Conservation (phyloP, 1,140 invertebrate genomes). For the Pristionchus pacificus region DNA sequence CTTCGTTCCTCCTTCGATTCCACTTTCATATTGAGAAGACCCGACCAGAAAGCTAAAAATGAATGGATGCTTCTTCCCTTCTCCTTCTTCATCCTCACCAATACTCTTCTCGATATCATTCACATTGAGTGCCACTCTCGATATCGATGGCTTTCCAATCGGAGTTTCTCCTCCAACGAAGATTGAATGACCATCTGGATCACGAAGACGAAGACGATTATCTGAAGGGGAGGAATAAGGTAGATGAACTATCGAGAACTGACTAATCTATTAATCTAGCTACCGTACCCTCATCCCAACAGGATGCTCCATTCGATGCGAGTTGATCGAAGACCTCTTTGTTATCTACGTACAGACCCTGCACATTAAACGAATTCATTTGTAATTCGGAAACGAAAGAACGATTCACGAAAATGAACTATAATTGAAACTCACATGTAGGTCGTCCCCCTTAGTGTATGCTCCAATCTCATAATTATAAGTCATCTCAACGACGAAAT, state of each 20-base stretch:
- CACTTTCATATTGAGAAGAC: no score
- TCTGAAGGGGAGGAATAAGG: no score
- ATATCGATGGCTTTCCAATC: conserved; percentile 69
- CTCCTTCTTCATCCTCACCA: no score
- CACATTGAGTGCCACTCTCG: conserved; percentile 75
- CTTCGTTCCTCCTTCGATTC: no score
- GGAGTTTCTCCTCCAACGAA: conserved; percentile 69
- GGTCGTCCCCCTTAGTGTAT: conserved; percentile 85
- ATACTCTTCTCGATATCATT: conserved; percentile 74
- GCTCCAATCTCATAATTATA: conserved; percentile 89
- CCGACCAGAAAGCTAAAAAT: no score
- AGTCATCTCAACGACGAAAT: conserved; percentile 93
- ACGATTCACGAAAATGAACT: conserved; percentile 42
- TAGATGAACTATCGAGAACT: not conserved
- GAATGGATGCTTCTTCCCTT: no score
- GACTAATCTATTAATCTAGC: not conserved
- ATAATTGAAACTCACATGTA: conserved; percentile 64
- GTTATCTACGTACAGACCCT: conserved; percentile 74
- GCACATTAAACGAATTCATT: conserved; percentile 19
- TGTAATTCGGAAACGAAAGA: conserved; percentile 15
- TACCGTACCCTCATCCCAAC: not conserved
- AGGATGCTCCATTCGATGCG: not conserved
- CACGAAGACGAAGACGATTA: conserved; percentile 48
- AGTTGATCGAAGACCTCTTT: conserved; percentile 67
- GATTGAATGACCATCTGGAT: conserved; percentile 87